These are phyloP conservation scores for Temnothorax curvispinosus DNA, from an alignment of 1,140 invertebrate species.

Conservation along the genomic window DNA sequence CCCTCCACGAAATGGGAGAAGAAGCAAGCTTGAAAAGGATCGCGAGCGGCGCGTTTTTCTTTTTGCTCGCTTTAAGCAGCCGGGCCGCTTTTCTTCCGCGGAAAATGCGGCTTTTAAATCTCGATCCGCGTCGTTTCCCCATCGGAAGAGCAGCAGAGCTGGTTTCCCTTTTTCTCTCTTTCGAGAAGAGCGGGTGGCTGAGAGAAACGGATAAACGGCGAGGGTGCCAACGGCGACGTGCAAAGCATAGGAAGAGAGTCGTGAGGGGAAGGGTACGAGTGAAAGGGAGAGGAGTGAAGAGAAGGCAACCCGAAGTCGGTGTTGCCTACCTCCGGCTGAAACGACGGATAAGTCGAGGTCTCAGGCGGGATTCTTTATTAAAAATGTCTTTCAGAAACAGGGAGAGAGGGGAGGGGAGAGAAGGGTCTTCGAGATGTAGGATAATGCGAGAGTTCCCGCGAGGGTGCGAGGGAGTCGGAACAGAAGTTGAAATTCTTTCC, in stretches of 20 bases:
- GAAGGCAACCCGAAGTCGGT: not conserved
- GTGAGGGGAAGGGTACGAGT: not conserved
- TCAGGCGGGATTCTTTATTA: conserved; percentile 68
- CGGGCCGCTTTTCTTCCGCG: conserved; percentile 61
- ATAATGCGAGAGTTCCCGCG: conserved; percentile 41
- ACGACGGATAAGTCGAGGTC: conserved; percentile 60
- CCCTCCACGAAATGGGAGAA: conserved; percentile 24
- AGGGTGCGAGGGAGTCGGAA: conserved; percentile 34
- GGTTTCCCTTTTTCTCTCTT: not conserved
- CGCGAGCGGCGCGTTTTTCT: conserved; percentile 58
- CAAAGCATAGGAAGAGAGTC: not conserved
- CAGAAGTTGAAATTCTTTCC: conserved; percentile 58
- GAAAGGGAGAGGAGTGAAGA: conserved; percentile 1
- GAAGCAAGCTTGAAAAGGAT: conserved; percentile 67
- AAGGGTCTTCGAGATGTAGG: conserved; percentile 12
- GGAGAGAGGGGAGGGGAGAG: not conserved
- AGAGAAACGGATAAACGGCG: conserved; percentile 33
- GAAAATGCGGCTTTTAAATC: conserved; percentile 73
- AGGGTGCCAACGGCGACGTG: conserved; percentile 25
- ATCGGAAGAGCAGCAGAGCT: conserved; percentile 51
- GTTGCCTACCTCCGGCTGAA: conserved; percentile 33
- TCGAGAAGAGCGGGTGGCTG: not conserved
- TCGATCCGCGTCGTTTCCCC: conserved; percentile 66
- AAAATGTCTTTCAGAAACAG: conserved; percentile 68
- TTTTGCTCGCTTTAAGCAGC: conserved; percentile 63